Conservation (phyloP, 2,888 invertebrate genomes). For the Pachycephus smyrnensis region DNA sequence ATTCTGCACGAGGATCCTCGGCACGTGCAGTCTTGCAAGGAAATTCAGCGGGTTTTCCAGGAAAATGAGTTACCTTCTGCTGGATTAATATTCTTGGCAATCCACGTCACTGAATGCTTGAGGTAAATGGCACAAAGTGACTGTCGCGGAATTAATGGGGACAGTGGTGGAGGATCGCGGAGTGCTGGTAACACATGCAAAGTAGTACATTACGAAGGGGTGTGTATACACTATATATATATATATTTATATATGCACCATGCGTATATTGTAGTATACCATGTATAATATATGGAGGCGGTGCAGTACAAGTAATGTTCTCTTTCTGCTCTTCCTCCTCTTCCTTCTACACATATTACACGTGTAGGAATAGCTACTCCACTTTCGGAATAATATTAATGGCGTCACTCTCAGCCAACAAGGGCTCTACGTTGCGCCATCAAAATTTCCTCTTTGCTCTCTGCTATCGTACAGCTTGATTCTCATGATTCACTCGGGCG, state of each 20-base stretch:
- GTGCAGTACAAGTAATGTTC: not conserved
- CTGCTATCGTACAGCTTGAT: not conserved
- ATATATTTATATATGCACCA: too few relatives aligned
- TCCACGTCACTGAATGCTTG: not conserved
- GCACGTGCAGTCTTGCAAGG: too few relatives aligned
- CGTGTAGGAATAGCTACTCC: not conserved
- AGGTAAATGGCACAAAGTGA: not conserved
- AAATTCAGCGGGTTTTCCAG: too few relatives aligned
- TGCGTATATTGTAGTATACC: not conserved
- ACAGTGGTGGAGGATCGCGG: not conserved
- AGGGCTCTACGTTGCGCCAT: not conserved
- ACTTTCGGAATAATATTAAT: not conserved
- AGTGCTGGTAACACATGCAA: slow-evolving; percentile 24
- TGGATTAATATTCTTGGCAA: slow-evolving; percentile 3
- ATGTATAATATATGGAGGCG: slow-evolving; percentile 3
- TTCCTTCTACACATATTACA: not conserved
- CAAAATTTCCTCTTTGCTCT: not conserved
- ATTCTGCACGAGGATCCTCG: too few relatives aligned
- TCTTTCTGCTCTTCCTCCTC: not conserved
- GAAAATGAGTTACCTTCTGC: not conserved
- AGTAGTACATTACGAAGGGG: slow-evolving; percentile 36
- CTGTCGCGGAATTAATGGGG: not conserved
- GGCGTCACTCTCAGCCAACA: not conserved
- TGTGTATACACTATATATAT: slow-evolving; percentile 5
- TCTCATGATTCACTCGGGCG: not conserved